Conservation (phyloP, 2,888 invertebrate species). For the Cremastinae sp. region DNA sequence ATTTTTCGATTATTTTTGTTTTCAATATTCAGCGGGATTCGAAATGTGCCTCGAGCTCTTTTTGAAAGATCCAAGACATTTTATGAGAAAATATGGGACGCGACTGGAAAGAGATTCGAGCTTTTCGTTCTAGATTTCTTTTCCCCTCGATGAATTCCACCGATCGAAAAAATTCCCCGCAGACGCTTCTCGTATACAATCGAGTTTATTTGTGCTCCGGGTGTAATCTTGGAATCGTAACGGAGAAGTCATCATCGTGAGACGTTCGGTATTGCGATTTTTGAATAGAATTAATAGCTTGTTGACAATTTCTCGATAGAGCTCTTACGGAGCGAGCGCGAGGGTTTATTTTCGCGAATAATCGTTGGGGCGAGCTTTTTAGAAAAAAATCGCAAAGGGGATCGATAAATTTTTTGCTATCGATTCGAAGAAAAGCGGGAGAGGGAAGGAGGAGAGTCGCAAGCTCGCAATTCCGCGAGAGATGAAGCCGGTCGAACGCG, state of each 20-base stretch:
- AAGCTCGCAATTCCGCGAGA: conserved; percentile 64
- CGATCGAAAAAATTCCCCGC: conserved; percentile 1
- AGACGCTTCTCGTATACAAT: conserved; percentile 8
- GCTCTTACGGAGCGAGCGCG: too few relatives aligned
- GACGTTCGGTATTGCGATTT: too few relatives aligned
- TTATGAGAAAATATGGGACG: conserved; percentile 37
- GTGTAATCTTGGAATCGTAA: too few relatives aligned
- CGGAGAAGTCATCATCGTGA: too few relatives aligned
- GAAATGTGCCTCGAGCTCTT: conserved; percentile 15
- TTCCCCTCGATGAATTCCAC: conserved; percentile 25
- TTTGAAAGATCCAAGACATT: conserved; percentile 27
- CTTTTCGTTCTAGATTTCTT: background rate
- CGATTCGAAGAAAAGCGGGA: conserved; percentile 48
- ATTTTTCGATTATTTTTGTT: conserved; percentile 32
- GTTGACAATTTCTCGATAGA: background rate
- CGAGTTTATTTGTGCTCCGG: conserved; percentile 43
- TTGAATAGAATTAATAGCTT: too few relatives aligned
- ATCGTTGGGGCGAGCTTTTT: too few relatives aligned
- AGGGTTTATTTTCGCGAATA: too few relatives aligned
- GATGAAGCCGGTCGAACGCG: conserved; percentile 63
- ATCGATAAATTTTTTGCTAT: conserved; percentile 14
- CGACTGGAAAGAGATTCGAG: conserved; percentile 23
- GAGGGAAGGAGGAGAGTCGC: conserved; percentile 53
- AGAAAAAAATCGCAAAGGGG: too few relatives aligned
- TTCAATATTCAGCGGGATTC: conserved; percentile 42